Conservation (phyloP, 2,888 invertebrate genomes). For the Mythimna ferrago region DNA sequence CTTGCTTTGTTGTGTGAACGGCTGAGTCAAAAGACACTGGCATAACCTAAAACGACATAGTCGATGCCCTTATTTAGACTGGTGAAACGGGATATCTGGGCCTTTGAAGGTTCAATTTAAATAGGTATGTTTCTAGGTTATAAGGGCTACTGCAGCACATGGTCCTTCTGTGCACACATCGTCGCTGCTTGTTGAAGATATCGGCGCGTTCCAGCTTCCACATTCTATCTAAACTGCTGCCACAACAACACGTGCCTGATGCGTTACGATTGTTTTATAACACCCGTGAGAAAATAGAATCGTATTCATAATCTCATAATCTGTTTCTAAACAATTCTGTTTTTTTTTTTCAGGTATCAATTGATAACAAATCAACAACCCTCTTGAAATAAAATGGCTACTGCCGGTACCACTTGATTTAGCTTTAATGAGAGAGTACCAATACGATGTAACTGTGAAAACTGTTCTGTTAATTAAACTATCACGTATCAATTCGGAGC, state of each 20-base stretch:
- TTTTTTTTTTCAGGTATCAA: background rate
- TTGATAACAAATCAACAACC: background rate
- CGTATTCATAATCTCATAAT: background rate
- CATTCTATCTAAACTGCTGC: constrained; percentile 36
- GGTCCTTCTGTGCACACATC: constrained; percentile 4
- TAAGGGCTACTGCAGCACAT: background rate
- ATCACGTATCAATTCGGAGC: background rate
- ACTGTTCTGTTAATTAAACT: background rate
- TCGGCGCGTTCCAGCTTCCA: constrained; percentile 41
- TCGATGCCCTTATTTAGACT: background rate
- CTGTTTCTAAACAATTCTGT: background rate
- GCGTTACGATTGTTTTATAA: constrained; percentile 30
- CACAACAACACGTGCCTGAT: constrained; percentile 37
- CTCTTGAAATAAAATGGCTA: background rate
- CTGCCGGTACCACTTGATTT: background rate
- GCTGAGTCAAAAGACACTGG: background rate
- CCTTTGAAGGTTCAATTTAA: background rate
- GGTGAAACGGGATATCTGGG: background rate
- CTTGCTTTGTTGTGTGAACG: no score
- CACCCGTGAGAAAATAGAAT: background rate
- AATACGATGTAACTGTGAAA: background rate
- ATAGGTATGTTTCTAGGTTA: background rate
- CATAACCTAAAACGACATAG: no score
- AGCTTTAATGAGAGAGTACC: background rate
- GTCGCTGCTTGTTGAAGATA: background rate